Conservation (phyloP, 1,140 invertebrate species). For the Dendrolimus kikuchii region DNA sequence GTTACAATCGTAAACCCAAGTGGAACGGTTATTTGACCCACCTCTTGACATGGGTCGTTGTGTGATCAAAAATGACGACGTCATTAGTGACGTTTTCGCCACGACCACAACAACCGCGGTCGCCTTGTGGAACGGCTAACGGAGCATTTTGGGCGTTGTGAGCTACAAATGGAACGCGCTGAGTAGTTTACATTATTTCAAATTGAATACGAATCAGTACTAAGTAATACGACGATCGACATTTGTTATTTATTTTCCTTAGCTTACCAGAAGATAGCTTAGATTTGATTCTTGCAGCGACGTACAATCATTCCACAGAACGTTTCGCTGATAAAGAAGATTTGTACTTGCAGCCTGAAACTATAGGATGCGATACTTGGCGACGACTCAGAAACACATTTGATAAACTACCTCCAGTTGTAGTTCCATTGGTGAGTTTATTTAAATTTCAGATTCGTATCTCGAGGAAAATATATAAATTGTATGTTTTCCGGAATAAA, state of each 20-base stretch:
- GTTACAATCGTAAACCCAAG: no score
- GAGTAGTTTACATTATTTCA: no score
- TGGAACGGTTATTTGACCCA: no score
- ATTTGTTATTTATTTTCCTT: slow-evolving; percentile 12
- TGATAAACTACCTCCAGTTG: slow-evolving; percentile 55
- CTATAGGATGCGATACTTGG: slow-evolving; percentile 69
- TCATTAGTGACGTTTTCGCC: no score
- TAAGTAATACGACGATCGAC: not conserved
- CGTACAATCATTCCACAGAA: slow-evolving; percentile 75
- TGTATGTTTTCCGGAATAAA: slow-evolving; percentile 1
- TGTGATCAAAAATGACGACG: no score
- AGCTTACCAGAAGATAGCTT: slow-evolving; percentile 75
- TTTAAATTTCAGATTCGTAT: no score
- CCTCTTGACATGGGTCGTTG: no score
- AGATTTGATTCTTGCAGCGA: slow-evolving; percentile 73
- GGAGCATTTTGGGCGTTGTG: no score
- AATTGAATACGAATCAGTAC: not conserved
- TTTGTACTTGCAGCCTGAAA: slow-evolving; percentile 74
- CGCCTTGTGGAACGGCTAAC: no score
- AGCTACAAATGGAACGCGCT: no score
- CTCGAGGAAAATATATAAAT: not conserved
- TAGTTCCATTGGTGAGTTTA: slow-evolving; percentile 39
- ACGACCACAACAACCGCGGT: no score
- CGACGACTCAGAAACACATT: slow-evolving; percentile 74
- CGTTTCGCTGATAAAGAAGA: slow-evolving; percentile 75